A percentile compares a stretch with the other conserved stretches of the same genome.
Conservation (phyloP, 2,113 vertebrate species). For the Oxygymnocypris stewartii region DNA sequence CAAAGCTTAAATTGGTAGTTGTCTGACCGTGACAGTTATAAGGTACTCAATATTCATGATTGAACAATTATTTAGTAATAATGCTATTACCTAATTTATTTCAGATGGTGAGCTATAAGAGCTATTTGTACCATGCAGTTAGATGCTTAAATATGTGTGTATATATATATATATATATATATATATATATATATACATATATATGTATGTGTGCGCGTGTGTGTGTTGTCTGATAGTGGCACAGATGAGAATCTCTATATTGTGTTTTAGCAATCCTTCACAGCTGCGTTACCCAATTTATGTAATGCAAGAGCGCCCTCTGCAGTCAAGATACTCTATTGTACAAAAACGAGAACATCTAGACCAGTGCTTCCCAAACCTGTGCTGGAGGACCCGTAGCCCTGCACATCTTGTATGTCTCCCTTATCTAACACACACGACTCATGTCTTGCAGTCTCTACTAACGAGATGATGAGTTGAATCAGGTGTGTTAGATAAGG, state of each 20-base stretch:
- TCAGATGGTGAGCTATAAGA: background rate
- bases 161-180: too few species aligned
- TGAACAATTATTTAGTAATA: background rate
- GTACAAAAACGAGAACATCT: background rate
- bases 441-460: too few species aligned
- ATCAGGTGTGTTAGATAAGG: too few species aligned
- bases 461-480: too few species aligned
- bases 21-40: background rate
- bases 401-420: too few species aligned
- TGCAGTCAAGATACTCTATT: slow-evolving; percentile 50
- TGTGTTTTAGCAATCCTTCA: background rate
- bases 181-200: too few species aligned
- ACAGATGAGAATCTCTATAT: background rate
- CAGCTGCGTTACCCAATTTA: background rate
- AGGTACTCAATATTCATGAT: background rate
- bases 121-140: background rate
- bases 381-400: too few species aligned
- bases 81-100: background rate
- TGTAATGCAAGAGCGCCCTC: slow-evolving; percentile 65
- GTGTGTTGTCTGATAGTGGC: background rate
- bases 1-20: background rate
- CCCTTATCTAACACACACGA: too few species aligned
- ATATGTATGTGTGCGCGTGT: too few species aligned
- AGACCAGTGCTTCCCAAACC: too few species aligned
- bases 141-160: background rate